A percentile compares a stretch with the other conserved stretches of the same genome.
These are phyloP conservation scores for Myrmecobius fasciatus DNA, from an alignment of 2,113 vertebrate species.

Conservation along the genomic window DNA sequence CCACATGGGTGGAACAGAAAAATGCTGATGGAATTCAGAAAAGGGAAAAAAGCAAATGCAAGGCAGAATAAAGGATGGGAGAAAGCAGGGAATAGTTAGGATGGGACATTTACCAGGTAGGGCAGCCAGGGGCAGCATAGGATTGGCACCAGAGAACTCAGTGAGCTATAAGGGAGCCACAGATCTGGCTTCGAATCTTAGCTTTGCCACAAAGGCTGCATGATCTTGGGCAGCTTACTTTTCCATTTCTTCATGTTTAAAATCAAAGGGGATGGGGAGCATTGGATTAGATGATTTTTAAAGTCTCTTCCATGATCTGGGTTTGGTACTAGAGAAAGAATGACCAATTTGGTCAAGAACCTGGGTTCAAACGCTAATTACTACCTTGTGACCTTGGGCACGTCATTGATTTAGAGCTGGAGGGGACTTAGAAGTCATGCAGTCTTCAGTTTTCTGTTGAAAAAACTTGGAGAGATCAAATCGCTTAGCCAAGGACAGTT, in stretches of 20 bases:
- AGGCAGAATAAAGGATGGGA: constrained; percentile 1
- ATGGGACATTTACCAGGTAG: background rate
- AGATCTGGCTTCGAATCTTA: background rate
- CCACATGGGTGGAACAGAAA: background rate
- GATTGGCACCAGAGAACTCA: background rate
- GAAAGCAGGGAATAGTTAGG: constrained; percentile 18
- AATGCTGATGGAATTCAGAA: background rate
- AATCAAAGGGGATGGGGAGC: background rate
- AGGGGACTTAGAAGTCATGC: background rate
- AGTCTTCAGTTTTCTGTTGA: background rate
- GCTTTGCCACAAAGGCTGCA: background rate
- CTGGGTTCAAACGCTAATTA: background rate
- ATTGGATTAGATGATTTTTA: background rate
- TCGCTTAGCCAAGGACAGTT: too few species aligned
- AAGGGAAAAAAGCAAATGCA: background rate
- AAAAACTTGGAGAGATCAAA: background rate
- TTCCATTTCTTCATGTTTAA: background rate
- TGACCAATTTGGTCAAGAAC: background rate
- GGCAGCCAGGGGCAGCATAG: background rate
- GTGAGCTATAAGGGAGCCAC: background rate
- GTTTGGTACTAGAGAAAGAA: background rate
- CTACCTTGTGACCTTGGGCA: background rate
- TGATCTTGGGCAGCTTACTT: background rate
- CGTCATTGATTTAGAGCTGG: background rate
- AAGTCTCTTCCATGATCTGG: background rate